Evolutionary conservation across 2,888 invertebrate species (phyloP).

Genomic region (Notodonta dromedarius): DNA sequence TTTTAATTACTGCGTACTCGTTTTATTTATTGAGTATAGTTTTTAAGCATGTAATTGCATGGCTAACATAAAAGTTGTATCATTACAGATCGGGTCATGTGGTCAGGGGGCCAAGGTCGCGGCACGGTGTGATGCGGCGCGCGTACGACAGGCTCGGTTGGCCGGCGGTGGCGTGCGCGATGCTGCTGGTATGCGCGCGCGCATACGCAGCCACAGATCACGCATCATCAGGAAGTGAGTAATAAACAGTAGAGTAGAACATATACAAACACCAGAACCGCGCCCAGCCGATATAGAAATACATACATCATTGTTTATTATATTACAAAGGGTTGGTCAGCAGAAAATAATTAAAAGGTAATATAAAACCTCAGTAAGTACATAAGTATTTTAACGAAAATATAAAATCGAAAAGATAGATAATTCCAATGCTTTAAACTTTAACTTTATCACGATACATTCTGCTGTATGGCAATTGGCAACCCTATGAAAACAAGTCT

Average conservation of each 20-base stretch:
- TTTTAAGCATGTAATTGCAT: neutral
- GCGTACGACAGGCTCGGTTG: slow-evolving; percentile 56
- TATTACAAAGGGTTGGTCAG: too few species aligned
- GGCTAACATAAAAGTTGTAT: slow-evolving; percentile 18
- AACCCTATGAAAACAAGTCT: too few species aligned
- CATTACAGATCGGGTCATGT: slow-evolving; percentile 73
- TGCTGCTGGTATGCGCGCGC: slow-evolving; percentile 63
- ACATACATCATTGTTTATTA: too few species aligned
- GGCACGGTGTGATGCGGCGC: slow-evolving; percentile 71
- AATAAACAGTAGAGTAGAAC: neutral
- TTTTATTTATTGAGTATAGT: too few species aligned
- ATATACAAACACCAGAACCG: neutral
- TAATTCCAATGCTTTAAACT: too few species aligned
- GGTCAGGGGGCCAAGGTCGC: slow-evolving; percentile 54
- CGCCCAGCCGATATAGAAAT: neutral
- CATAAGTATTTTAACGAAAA: too few species aligned
- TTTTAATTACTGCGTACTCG: too few species aligned
- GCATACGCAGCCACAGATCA: slow-evolving; percentile 53
- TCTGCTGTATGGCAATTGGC: too few species aligned
- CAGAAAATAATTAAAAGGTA: too few species aligned
- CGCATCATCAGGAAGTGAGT: slow-evolving; percentile 64
- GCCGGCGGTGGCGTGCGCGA: slow-evolving; percentile 66
- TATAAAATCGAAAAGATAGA: too few species aligned
- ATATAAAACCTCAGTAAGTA: too few species aligned
- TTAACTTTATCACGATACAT: too few species aligned